phyloP scores from a whole-genome alignment of 2,888 invertebrate species.

The Eledona agricola region DNA sequence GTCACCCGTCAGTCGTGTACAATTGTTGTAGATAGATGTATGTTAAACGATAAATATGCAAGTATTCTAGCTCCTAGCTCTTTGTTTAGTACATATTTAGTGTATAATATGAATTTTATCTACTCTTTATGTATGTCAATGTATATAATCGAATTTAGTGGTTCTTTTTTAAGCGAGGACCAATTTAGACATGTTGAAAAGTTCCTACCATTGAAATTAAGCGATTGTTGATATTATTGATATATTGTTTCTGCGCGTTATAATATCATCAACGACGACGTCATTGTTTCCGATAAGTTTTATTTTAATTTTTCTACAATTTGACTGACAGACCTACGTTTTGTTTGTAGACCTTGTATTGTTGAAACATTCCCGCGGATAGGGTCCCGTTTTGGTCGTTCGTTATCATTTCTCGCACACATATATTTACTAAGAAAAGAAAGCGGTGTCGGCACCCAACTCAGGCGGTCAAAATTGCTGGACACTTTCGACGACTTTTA shows the following conservation, averaged over 20 bases:
- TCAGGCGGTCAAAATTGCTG: too few relatives aligned
- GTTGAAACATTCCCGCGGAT: slow-evolving; percentile 51
- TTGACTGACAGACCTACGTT: slow-evolving; percentile 42
- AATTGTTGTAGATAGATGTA: slow-evolving; percentile 56
- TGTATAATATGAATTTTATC: slow-evolving; percentile 54
- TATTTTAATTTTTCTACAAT: slow-evolving; percentile 40
- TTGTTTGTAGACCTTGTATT: slow-evolving; percentile 48
- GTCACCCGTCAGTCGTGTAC: slow-evolving; percentile 57
- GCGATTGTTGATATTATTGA: slow-evolving; percentile 49
- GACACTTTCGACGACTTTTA: too few relatives aligned
- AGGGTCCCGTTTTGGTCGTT: slow-evolving; percentile 51
- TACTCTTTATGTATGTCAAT: slow-evolving; percentile 53
- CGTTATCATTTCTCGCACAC: slow-evolving; percentile 46
- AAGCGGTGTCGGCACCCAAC: too few relatives aligned
- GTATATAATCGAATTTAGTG: slow-evolving; percentile 54
- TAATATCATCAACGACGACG: slow-evolving; percentile 32
- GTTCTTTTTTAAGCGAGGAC: slow-evolving; percentile 58
- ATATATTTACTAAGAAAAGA: slow-evolving; percentile 51
- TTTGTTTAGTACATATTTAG: slow-evolving; percentile 55
- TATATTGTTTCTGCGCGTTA: slow-evolving; percentile 37
- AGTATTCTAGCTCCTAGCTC: slow-evolving; percentile 49
- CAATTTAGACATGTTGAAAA: slow-evolving; percentile 60
- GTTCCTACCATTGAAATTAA: slow-evolving; percentile 57
- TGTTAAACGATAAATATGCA: slow-evolving; percentile 45
- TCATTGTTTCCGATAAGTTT: slow-evolving; percentile 34